Percentiles rank a stretch among this genome's conserved stretches.
These are phyloP conservation scores for Latheticus oryzae DNA, from an alignment of 2,888 invertebrate genomes.

Conservation along the genomic window DNA sequence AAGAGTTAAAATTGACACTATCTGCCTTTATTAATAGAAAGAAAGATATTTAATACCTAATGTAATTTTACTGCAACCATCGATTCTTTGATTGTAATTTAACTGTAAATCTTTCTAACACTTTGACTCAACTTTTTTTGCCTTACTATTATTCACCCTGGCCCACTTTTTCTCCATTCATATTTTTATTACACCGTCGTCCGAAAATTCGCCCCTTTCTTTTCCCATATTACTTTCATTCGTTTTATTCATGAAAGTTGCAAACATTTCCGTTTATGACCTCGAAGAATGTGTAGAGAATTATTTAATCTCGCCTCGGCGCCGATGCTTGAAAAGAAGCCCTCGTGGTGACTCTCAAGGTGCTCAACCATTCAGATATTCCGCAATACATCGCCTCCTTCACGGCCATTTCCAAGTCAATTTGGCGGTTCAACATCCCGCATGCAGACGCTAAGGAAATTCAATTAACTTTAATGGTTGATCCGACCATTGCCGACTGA, in stretches of 20 bases:
- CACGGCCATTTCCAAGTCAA: conserved; percentile 67
- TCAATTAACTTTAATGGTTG: conserved; percentile 70
- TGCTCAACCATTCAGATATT: conserved; percentile 63
- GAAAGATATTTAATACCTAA: no score
- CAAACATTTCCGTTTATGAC: conserved; percentile 47
- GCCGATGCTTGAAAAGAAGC: conserved; percentile 34
- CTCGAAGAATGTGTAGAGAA: conserved; percentile 44
- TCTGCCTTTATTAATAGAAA: no score
- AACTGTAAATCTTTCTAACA: no score
- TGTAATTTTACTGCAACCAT: no score
- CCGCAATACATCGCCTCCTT: conserved; percentile 63
- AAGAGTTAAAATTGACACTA: no score
- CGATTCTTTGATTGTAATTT: no score
- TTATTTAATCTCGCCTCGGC: conserved; percentile 45
- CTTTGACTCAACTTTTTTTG: no score
- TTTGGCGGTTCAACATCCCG: conserved; percentile 65
- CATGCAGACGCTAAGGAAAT: conserved; percentile 67
- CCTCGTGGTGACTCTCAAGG: conserved; percentile 54
- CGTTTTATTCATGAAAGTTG: conserved; percentile 48
- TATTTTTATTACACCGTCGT: conserved; percentile 9
- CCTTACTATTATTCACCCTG: no score
- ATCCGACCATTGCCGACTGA: conserved; percentile 62
- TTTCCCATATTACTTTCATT: conserved; percentile 23
- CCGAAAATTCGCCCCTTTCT: background rate
- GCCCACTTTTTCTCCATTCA: background rate